phyloP scores from a whole-genome alignment of 2,888 invertebrate species.

The Amblyteles armatorius region DNA sequence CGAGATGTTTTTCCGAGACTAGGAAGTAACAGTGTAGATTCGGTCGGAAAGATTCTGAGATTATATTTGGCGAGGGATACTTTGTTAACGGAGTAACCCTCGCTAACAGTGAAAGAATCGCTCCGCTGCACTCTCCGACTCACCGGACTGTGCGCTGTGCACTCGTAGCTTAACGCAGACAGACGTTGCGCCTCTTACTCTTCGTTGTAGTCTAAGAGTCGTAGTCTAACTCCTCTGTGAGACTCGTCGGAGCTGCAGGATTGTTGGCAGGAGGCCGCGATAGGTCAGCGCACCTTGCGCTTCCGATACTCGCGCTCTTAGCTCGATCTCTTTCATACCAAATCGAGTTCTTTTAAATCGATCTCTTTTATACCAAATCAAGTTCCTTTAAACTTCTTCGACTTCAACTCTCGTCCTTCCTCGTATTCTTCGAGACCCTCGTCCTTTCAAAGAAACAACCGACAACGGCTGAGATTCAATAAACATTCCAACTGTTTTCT shows the following conservation, averaged over 20 bases:
- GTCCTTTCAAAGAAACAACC: too few species aligned
- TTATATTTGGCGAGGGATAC: background rate
- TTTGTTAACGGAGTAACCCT: background rate
- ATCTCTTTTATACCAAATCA: background rate
- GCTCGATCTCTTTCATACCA: background rate
- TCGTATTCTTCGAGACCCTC: too few species aligned
- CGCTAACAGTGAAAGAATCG: conserved; percentile 10
- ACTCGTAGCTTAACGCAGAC: conserved; percentile 30
- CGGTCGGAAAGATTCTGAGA: background rate
- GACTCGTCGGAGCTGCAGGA: conserved; percentile 70
- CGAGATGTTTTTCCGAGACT: background rate
- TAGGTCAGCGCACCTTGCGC: conserved; percentile 79
- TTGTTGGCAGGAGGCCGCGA: conserved; percentile 72
- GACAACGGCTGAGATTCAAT: too few species aligned
- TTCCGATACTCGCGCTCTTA: conserved; percentile 61
- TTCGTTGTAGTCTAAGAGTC: conserved; percentile 10
- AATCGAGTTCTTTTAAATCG: background rate
- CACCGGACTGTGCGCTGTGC: conserved; percentile 21
- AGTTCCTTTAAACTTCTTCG: conserved; percentile 10
- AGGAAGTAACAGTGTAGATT: conserved; percentile 1
- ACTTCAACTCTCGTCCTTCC: conserved; percentile 45
- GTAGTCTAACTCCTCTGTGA: conserved; percentile 67
- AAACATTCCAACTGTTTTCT: too few species aligned
- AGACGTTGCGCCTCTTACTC: conserved; percentile 34
- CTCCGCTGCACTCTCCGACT: conserved; percentile 20